phyloP scores from a whole-genome alignment of 2,888 invertebrate genomes.

The Noctua pronuba region DNA sequence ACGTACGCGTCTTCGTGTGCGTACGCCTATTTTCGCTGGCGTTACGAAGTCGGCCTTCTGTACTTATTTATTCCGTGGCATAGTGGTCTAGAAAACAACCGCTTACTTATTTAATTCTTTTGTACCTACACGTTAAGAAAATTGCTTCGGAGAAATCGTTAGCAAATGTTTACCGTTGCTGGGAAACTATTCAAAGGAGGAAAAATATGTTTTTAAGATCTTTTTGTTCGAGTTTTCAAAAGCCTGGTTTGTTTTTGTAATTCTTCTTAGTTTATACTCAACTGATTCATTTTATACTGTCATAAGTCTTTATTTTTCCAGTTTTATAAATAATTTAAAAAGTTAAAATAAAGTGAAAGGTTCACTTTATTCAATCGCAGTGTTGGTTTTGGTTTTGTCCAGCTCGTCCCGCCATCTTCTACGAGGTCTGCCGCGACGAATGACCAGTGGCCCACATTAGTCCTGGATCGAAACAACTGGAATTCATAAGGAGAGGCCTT shows the following conservation, averaged over 20 bases:
- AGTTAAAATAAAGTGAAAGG: too few species aligned
- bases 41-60: background rate
- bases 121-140: slow-evolving; percentile 70
- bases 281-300: background rate
- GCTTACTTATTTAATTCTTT: slow-evolving; percentile 76
- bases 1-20: background rate
- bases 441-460: too few species aligned
- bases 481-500: too few species aligned
- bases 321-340: background rate
- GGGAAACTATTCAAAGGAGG: slow-evolving; percentile 47
- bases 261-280: slow-evolving; percentile 8
- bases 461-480: too few species aligned
- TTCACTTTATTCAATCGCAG: background rate
- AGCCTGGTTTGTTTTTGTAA: slow-evolving; percentile 4
- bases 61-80: slow-evolving; percentile 19
- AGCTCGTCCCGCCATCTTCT: too few species aligned
- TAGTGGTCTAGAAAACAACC: slow-evolving; percentile 62
- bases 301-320: background rate
- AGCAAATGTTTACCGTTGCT: slow-evolving; percentile 63
- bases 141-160: slow-evolving; percentile 69
- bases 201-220: slow-evolving; percentile 20
- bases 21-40: background rate
- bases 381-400: too few species aligned
- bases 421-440: too few species aligned
- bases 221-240: slow-evolving; percentile 22